These are phyloP conservation scores for Meloe dianella DNA, from an alignment of 2,888 invertebrate genomes.

Conservation along the genomic window DNA sequence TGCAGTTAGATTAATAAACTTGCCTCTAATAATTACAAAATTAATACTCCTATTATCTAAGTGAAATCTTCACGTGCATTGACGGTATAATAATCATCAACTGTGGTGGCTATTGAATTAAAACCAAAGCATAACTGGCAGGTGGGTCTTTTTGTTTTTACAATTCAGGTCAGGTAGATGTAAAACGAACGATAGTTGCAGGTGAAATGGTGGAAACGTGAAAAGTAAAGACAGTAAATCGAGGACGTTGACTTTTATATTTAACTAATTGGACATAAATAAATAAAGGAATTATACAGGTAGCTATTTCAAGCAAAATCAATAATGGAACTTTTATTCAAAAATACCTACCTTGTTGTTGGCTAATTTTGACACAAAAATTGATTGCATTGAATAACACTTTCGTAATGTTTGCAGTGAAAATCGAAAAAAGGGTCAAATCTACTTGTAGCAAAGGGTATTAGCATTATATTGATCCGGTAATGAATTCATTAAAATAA, in stretches of 20 bases:
- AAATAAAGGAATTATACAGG: background rate
- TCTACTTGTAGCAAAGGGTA: background rate
- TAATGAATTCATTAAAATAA: background rate
- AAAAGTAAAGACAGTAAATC: background rate
- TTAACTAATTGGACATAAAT: background rate
- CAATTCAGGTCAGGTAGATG: constrained; percentile 2
- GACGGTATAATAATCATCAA: background rate
- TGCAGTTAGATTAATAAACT: background rate
- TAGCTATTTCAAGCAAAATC: background rate
- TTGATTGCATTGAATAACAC: background rate
- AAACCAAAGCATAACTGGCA: background rate
- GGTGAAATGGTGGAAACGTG: background rate
- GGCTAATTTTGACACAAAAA: background rate
- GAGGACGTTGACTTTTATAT: background rate
- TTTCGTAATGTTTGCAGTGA: background rate
- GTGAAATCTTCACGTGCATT: background rate
- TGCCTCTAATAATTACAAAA: background rate
- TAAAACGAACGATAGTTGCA: background rate
- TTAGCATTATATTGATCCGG: background rate
- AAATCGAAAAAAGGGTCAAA: background rate
- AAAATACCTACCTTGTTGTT: background rate
- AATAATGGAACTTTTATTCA: too few relatives aligned
- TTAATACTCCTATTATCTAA: background rate
- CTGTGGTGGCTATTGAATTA: background rate
- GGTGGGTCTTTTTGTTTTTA: background rate